A percentile compares a stretch with the other conserved stretches of the same genome.
phyloP scores from a whole-genome alignment of 2,797 vertebrate species.

The Bradypodion pumilum region DNA sequence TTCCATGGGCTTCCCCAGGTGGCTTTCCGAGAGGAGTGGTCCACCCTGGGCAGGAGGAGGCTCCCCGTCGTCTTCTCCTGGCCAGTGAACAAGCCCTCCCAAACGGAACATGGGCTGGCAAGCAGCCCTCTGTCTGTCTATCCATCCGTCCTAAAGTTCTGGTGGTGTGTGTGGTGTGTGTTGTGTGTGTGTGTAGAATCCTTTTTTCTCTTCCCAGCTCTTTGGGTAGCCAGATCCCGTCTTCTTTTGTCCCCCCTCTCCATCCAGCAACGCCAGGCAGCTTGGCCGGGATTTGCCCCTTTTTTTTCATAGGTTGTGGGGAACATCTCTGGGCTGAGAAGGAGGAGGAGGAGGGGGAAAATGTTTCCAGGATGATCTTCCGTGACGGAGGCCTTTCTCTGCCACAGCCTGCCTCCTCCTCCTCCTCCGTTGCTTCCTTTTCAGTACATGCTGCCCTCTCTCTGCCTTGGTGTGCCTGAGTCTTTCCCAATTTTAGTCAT shows the following conservation, averaged over 20 bases:
- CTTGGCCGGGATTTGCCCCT: no score
- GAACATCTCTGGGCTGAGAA: not conserved
- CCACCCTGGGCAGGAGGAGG: no score
- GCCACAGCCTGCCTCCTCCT: not conserved
- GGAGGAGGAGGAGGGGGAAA: not conserved
- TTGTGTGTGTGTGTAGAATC: not conserved
- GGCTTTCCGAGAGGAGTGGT: not conserved
- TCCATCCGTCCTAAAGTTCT: no score
- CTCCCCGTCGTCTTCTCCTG: not conserved
- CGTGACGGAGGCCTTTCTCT: not conserved
- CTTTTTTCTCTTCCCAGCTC: rapidly evolving
- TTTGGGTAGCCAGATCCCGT: not conserved
- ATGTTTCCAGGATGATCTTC: not conserved
- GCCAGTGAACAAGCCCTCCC: not conserved
- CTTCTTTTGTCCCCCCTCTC: not conserved
- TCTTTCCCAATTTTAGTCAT: conserved; percentile 74
- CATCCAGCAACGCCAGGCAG: not conserved
- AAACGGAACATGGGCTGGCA: not conserved
- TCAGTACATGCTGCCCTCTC: conserved; percentile 50
- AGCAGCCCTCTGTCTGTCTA: no score
- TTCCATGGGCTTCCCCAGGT: not conserved
- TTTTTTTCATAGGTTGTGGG: no score
- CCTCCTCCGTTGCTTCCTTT: conserved; percentile 35
- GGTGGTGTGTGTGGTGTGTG: no score
- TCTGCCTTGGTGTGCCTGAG: conserved; percentile 37